These are phyloP conservation scores for Fukomys damarensis DNA, from an alignment of 2,113 vertebrate genomes.

Conservation along the genomic window DNA sequence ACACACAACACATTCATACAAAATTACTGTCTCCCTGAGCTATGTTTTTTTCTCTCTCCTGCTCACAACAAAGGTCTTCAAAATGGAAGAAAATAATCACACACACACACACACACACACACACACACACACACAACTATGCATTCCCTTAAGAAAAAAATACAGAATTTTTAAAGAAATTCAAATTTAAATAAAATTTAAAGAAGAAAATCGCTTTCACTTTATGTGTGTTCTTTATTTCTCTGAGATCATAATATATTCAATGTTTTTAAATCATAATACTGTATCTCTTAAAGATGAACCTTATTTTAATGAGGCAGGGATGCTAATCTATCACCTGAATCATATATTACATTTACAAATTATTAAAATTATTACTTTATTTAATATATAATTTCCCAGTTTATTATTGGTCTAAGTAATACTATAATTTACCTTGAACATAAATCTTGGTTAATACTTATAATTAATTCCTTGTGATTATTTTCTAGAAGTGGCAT, in stretches of 20 bases:
- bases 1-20: neutral
- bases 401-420: neutral
- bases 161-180: neutral
- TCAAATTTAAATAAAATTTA: neutral
- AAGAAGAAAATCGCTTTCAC: neutral
- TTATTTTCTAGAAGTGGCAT: neutral
- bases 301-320: neutral
- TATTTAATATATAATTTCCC: neutral
- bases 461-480: neutral
- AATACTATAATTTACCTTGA: slow-evolving; percentile 21
- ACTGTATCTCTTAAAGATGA: neutral
- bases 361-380: neutral
- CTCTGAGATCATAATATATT: neutral
- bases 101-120: no score
- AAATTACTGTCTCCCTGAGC: neutral
- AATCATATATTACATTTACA: neutral
- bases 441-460: slow-evolving; percentile 1
- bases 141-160: neutral
- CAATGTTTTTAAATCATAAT: neutral
- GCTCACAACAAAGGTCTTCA: neutral
- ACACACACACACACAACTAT: no score
- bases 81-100: neutral
- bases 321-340: neutral
- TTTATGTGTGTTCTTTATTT: neutral
- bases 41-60: neutral